Conservation (phyloP, 2,113 vertebrate species). For the Turdus rufiventris region DNA sequence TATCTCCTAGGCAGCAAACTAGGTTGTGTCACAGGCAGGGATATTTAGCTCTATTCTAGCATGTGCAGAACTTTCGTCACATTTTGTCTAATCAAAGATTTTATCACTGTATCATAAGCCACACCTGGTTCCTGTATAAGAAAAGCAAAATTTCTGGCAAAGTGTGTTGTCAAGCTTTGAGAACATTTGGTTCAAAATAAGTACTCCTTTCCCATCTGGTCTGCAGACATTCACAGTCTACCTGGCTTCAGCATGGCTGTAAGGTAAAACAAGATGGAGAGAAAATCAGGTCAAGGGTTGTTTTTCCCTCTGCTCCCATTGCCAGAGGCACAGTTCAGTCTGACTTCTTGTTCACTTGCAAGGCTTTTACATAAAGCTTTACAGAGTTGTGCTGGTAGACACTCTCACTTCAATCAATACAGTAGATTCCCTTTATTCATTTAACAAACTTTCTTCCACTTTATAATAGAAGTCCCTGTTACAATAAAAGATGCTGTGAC, state of each 20-base stretch:
- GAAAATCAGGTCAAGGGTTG: slow-evolving; percentile 47
- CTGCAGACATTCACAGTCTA: background rate
- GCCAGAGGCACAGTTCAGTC: background rate
- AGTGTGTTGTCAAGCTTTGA: background rate
- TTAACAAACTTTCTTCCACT: background rate
- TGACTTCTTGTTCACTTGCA: background rate
- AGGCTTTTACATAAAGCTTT: background rate
- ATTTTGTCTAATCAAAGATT: slow-evolving; percentile 35
- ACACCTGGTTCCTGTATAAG: slow-evolving; percentile 41
- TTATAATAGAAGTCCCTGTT: background rate
- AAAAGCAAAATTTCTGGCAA: slow-evolving; percentile 29
- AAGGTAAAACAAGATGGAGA: slow-evolving; percentile 23
- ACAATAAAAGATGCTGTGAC: background rate
- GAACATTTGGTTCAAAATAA: background rate
- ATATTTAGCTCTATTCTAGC: background rate
- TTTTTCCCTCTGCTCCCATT: slow-evolving; percentile 20
- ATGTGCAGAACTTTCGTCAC: background rate
- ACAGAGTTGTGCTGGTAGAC: background rate
- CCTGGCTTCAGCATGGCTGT: background rate
- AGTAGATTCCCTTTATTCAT: background rate
- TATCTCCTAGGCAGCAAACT: slow-evolving; percentile 15
- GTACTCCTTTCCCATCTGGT: background rate
- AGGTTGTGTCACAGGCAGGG: background rate
- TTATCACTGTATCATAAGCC: slow-evolving; percentile 29
- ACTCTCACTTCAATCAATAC: background rate